Conservation (phyloP, 2,797 vertebrate species). For the Spatula clypeata region DNA sequence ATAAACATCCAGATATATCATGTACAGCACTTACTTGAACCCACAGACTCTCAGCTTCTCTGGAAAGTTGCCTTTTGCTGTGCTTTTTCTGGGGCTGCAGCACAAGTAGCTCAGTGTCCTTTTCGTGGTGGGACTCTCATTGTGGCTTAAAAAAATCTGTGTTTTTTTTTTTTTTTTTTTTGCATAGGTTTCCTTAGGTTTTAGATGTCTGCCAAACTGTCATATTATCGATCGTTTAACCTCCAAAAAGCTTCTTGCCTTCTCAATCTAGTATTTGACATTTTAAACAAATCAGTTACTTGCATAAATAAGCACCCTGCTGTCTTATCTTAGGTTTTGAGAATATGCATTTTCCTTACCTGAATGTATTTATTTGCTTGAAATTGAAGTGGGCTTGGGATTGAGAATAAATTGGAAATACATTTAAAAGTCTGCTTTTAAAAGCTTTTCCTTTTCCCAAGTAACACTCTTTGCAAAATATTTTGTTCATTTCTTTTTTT, state of each 20-base stretch:
- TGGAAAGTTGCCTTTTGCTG: neutral
- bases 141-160: neutral
- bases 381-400: neutral
- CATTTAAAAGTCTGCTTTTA: neutral
- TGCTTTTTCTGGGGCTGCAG: neutral
- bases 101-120: neutral
- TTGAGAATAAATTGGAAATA: slow-evolving; percentile 9
- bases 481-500: neutral
- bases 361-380: neutral
- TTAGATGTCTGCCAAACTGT: neutral
- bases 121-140: neutral
- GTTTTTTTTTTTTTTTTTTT: neutral
- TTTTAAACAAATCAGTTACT: neutral
- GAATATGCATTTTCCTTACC: neutral
- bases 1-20: neutral
- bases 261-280: neutral
- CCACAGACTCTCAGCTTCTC: neutral
- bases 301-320: neutral
- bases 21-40: neutral
- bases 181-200: neutral
- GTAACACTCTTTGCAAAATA: neutral
- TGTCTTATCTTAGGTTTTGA: neutral
- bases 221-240: neutral
- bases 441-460: neutral
- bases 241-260: neutral